Conservation (phyloP, 37 sponge, comb jelly and placozoan genomes). For the Bolinopsis microptera region DNA sequence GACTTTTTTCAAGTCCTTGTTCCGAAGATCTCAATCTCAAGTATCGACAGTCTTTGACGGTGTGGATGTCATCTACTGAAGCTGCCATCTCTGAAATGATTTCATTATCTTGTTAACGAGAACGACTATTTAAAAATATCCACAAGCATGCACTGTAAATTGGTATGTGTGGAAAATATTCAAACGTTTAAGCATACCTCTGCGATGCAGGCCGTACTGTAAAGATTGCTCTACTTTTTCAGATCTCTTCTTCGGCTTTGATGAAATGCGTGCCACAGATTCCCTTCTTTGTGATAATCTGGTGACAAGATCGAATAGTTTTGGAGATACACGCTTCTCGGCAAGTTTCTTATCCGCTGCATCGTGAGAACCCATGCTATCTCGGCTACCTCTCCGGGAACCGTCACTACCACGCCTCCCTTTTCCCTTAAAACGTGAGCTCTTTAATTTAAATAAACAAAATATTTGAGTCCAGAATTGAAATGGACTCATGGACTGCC, state of each 20-base stretch:
- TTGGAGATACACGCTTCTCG: not conserved
- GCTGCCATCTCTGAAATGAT: not conserved
- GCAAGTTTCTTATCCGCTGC: too few species aligned
- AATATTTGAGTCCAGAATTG: too few species aligned
- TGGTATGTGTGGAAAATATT: not conserved
- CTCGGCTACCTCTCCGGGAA: too few species aligned
- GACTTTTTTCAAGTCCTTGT: not conserved
- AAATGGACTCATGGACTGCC: too few species aligned
- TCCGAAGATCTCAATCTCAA: not conserved
- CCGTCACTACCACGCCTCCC: too few species aligned
- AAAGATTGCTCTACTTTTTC: not conserved
- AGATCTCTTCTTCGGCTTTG: not conserved
- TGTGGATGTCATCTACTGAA: not conserved
- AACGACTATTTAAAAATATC: too few species aligned
- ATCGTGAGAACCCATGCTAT: too few species aligned
- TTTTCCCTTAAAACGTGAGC: too few species aligned
- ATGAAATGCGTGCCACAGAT: not conserved
- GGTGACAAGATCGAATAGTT: not conserved
- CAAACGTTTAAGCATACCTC: not conserved
- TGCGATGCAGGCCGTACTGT: conserved; percentile 12
- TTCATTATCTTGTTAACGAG: not conserved
- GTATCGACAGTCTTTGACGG: not conserved
- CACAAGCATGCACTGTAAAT: not conserved
- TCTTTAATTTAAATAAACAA: too few species aligned
- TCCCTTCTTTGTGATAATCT: not conserved